Conservation (phyloP, 2,113 vertebrate genomes). For the Phaetusa simplex region DNA sequence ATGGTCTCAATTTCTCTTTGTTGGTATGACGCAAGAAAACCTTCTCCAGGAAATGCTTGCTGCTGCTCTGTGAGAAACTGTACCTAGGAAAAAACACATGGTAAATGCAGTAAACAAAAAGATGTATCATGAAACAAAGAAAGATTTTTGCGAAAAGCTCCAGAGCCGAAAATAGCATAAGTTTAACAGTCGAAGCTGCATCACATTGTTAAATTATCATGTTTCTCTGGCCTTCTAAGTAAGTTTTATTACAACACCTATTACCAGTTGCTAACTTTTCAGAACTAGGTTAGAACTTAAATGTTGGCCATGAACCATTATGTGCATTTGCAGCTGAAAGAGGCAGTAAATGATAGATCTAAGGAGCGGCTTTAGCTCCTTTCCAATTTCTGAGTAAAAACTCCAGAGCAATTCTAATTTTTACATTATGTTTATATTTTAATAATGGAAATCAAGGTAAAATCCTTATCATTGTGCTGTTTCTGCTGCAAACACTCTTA, state of each 20-base stretch:
- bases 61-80: background rate
- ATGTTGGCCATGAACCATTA: rapidly evolving
- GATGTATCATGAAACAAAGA: background rate
- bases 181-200: background rate
- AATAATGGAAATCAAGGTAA: background rate
- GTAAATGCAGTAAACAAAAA: background rate
- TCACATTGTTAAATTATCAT: background rate
- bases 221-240: background rate
- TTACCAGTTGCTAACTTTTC: background rate
- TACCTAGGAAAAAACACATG: background rate
- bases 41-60: background rate
- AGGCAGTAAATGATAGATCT: background rate
- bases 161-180: background rate
- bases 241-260: background rate
- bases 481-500: background rate
- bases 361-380: background rate
- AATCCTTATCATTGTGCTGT: background rate
- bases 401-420: background rate
- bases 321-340: background rate
- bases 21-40: background rate
- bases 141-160: background rate
- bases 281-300: background rate
- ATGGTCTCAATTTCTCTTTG: background rate
- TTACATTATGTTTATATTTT: background rate
- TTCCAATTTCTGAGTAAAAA: background rate